Evolutionary conservation across 1,140 invertebrate species (phyloP), one percentile per base, ranked within the genome.

Genomic region (Pararge aegeria): DNA sequence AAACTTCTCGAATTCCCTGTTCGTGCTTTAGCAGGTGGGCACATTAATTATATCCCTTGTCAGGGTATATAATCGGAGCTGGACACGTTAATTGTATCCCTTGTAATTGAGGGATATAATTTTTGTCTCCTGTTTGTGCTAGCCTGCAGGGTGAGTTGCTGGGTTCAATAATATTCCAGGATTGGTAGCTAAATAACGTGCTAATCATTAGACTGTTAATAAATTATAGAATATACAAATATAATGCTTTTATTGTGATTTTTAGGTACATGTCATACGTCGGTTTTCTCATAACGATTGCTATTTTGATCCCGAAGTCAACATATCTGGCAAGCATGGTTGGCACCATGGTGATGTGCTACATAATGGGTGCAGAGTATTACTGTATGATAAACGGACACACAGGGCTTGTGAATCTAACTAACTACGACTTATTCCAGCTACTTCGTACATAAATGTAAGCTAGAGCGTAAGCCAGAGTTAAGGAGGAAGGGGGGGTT

Each of bases 291-390:
- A 75, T 96, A 38, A 94, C 95, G 42, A 96, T 95, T 0, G 94
- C 92, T 65, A 96, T 97, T 29, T 94, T 97, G 69, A 93, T 96
- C 15, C 93, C 95, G 61, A 93, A 93, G 55, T 95, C 94, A 66
- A 89, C 93, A 9, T 88, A 92, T 38, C 77, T 95, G 16, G 95
- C 95, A 27, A 92, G 93, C 49, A 64, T 94, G n/a, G 93, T 97
- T 53, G 96, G 95, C 0, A 70, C 95, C 5, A 78, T 92, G 64
- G 95, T 96, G 18, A 92, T 93, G 18, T 68, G 93, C 24, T 97
- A 97, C 80, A 96, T 97, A 63, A 91, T 93, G 15, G 90, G 93
- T 2, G 95, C 95, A 1, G 95, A 97, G 74, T 96, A 96, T 61
- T 89, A 89, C 38, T 89, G 87, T 24, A 80, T 87, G 79, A 83